phyloP scores from a whole-genome alignment of 1,140 invertebrate species.

The Doryteuthis pealeii region DNA sequence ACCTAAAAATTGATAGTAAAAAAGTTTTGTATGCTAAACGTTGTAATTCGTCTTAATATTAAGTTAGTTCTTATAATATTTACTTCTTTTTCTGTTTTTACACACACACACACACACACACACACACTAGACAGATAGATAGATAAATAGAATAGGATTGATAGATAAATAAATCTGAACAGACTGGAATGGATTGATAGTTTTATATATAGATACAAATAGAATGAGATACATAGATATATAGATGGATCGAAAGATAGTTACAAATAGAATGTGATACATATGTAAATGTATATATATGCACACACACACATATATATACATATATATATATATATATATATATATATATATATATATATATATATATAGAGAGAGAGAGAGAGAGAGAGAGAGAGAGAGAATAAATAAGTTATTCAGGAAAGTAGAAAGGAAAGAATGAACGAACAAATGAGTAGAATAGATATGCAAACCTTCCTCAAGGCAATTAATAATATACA shows the following conservation, averaged over 20 bases:
- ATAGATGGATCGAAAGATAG: no score
- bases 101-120: background rate
- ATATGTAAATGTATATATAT: no score
- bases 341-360: background rate
- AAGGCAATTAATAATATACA: background rate
- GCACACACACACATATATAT: background rate
- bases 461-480: background rate
- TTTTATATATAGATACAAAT: background rate
- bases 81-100: background rate
- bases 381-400: no score
- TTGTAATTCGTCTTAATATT: background rate
- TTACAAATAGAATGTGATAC: no score
- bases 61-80: background rate
- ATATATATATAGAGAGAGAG: no score
- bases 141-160: no score
- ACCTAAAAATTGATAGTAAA: background rate
- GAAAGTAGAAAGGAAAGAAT: background rate
- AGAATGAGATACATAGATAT: background rate
- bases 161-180: background rate
- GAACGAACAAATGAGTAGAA: background rate
- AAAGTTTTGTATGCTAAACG: background rate
- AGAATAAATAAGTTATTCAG: no score
- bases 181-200: background rate
- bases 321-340: background rate
- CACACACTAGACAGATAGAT: background rate